A percentile compares a stretch with the other conserved stretches of the same genome.
These are phyloP conservation scores for Drosophila cyrtoloma DNA, from an alignment of 2,888 invertebrate species.

Conservation along the genomic window DNA sequence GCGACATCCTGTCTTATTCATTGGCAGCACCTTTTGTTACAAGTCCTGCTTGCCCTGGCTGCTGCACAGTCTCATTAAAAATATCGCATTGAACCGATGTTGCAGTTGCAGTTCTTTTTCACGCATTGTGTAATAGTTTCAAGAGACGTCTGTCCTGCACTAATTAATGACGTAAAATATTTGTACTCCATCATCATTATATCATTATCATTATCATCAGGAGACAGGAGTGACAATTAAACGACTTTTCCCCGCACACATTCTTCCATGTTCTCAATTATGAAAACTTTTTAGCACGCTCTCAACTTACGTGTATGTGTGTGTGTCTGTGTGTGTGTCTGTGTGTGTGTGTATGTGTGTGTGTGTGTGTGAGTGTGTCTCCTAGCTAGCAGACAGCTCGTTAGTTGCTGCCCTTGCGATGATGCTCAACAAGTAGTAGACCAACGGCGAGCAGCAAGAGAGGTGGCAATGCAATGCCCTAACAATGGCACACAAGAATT, in stretches of 20 bases:
- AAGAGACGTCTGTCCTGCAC: conserved; percentile 53
- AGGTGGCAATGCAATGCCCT: conserved; percentile 14
- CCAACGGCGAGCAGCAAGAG: conserved; percentile 13
- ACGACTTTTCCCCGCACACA: conserved; percentile 4
- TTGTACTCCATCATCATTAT: conserved; percentile 68
- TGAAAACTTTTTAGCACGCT: conserved; percentile 71
- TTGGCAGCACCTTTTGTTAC: conserved; percentile 8
- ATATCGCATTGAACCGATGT: conserved; percentile 61
- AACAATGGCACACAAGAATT: background rate
- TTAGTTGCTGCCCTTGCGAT: conserved; percentile 47
- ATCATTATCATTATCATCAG: conserved; percentile 5
- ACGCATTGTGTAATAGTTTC: conserved; percentile 74
- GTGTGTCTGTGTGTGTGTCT: conserved; percentile 21
- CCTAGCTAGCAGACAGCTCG: conserved; percentile 38
- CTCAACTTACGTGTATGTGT: conserved; percentile 19
- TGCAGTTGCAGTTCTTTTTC: conserved; percentile 45
- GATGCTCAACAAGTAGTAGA: conserved; percentile 65
- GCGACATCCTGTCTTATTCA: conserved; percentile 16
- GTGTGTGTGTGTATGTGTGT: background rate
- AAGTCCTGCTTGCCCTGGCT: background rate
- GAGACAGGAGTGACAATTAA: background rate
- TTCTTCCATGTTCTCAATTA: conserved; percentile 72
- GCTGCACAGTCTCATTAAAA: conserved; percentile 27
- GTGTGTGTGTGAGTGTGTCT: conserved; percentile 1
- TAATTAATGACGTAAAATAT: conserved; percentile 78